Percentiles rank a stretch among this genome's conserved stretches.
phyloP scores from a whole-genome alignment of 2,113 vertebrate species.

The Pseudorhombus dupliciocellatus region DNA sequence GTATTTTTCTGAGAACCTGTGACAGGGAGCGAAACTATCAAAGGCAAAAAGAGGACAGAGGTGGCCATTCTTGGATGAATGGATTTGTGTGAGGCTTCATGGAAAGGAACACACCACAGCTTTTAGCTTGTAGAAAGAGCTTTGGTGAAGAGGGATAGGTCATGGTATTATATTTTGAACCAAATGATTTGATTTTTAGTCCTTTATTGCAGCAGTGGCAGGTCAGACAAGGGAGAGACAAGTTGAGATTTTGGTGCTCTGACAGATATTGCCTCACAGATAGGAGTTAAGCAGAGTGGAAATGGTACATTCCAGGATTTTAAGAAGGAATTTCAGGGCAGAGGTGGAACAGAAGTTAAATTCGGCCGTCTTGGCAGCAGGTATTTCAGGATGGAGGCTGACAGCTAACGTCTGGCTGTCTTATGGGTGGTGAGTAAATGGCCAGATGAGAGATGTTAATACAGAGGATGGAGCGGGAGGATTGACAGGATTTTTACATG shows the following conservation, averaged over 20 bases:
- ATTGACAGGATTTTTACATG: background rate
- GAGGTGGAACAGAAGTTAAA: conserved; percentile 9
- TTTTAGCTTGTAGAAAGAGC: too few species aligned
- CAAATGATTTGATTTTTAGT: too few species aligned
- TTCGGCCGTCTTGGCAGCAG: background rate
- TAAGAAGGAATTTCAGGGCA: conserved; percentile 15
- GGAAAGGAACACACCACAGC: too few species aligned
- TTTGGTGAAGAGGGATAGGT: too few species aligned
- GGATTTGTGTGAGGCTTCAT: too few species aligned
- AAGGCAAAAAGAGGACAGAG: too few species aligned
- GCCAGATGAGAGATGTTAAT: conserved; percentile 4
- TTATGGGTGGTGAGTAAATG: background rate
- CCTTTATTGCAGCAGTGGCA: too few species aligned
- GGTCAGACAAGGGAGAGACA: too few species aligned
- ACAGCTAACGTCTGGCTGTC: background rate
- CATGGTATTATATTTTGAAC: too few species aligned
- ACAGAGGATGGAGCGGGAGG: background rate
- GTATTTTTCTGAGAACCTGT: background rate
- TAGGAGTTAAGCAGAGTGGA: conserved; percentile 18
- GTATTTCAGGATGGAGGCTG: background rate
- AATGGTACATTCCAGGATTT: conserved; percentile 15
- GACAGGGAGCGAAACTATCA: background rate
- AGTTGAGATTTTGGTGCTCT: background rate
- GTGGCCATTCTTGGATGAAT: too few species aligned
- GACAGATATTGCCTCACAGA: conserved; percentile 6